phyloP scores from a whole-genome alignment of 2,113 vertebrate genomes.

The Trematocara macrostoma region DNA sequence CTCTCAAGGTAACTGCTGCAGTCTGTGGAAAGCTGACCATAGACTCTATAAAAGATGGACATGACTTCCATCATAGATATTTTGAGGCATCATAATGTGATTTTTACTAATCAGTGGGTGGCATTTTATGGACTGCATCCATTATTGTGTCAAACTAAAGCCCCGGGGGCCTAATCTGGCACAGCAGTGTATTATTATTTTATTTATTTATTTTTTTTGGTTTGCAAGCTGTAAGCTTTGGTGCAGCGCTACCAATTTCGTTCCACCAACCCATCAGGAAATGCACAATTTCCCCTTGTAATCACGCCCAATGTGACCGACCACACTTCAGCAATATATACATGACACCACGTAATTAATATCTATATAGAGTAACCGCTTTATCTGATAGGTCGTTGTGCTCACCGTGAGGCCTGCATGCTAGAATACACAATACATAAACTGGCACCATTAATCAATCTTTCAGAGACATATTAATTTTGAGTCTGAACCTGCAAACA shows the following conservation, averaged over 20 bases:
- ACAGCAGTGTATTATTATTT: background rate
- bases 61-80: background rate
- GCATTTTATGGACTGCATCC: fast-evolving
- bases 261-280: background rate
- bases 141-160: background rate
- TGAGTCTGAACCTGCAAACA: background rate
- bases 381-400: background rate
- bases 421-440: background rate
- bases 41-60: background rate
- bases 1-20: constrained; percentile 78
- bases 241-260: fast-evolving
- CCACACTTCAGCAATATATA: background rate
- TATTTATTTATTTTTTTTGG: background rate
- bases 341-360: fast-evolving
- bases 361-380: background rate
- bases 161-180: fast-evolving
- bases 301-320: background rate
- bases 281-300: background rate
- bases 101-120: background rate
- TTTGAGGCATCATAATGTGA: fast-evolving
- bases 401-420: background rate
- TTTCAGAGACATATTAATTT: background rate
- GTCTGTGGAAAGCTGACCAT: background rate
- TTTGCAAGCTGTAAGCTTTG: background rate
- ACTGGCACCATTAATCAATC: background rate